Evolutionary conservation across 2,888 invertebrate genomes (phyloP), one percentile per base, ranked within the genome.

Genomic region (Yponomeuta evonymella): DNA sequence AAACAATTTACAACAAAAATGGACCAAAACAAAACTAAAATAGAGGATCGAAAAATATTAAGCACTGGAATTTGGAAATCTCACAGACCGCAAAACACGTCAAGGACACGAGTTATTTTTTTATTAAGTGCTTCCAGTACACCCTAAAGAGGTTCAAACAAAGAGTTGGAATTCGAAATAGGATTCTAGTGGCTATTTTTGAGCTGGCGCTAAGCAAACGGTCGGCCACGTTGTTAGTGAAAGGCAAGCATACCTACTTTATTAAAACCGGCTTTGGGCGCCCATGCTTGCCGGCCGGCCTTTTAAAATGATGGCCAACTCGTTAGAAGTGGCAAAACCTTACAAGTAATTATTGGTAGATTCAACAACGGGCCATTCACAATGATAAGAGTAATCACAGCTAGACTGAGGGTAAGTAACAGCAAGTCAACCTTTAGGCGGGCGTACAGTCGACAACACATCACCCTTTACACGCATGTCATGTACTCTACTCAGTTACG

Each of bases 1-100:
- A 74, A 74, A 72, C 72, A 70, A 74, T 73, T 73, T 71, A 67
- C 70, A 72, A 74, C 75, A 65, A 66, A 70, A 71, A 70, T 11
- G 11, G 51, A 58, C 51, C 51, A 58, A 58, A 58, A 58, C 15
- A 58, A 58, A 58, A 15, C 12, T 9, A 51, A 51, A 51, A 23
- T 23, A 23, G 23, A 10, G 12, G 12, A 15, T 15, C 12, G 15
- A 15, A 58, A 15, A 51, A 51, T 15, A 51, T 58, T 1, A 3
- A 58, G 15, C 15, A 58, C 51, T 15, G 51, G 51, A 15, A 58
- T 58, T 58, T 58, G 3, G 51, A 15, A 58, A 58, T 58, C 15
- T 12, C 15, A 15, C 51, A 58, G 51, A 58, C 12, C 15, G 51
- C 51, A 58, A 58, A 58, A 58, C 15, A 58, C 15, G 51, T 15